Evolutionary conservation across 2,113 vertebrate species (phyloP), one percentile per base, ranked within the genome.

Genomic region (Callopanchax toddi): DNA sequence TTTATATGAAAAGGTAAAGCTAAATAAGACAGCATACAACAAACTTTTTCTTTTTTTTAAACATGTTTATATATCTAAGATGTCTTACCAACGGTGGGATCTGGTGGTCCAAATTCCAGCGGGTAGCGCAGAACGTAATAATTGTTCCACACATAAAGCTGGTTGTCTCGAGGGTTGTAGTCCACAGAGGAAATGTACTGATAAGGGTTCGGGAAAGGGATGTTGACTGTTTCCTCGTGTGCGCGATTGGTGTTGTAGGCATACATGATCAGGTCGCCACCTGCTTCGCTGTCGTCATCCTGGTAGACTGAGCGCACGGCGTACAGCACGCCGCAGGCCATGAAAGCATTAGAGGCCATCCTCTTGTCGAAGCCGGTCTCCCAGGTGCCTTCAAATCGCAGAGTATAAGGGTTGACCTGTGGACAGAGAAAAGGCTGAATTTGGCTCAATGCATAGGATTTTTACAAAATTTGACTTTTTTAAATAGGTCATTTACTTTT

Each of bases 91-190:
- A 89, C 87, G 3, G 93, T 95, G 34, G 94, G 96, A 51, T 96
- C 94, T 0, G 93, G 95, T 0, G 95, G 94, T 6, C 95, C 95
- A 17, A 98, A 98, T 81, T 95, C 94, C 63, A 98, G 89, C 0
- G 92, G 88, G 65, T 98, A 98, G 53, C 96, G 93, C 71, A 98
- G 89, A 60, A 98, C 91, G 3, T 97, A 96, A 26, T 96, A 96
- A 87, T 98, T 98, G 91, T 98, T 98, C 96, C 96, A 98, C 21
- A 98, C 95, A 15, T 98, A 98, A 0, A 98, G 94, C 79, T 97
- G 96, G 85, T 97, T 96, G 90, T 98, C 96, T 0, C 96, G 91
- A 2, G 96, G 96, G 81, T 98, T 98, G 92, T 98, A 98, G 74
- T 94, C 96, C 22, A 97, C 94, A 0, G 96, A 98, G 12, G 96